phyloP scores from a whole-genome alignment of 2,113 vertebrate genomes.

The Brachionichthys hirsutus region DNA sequence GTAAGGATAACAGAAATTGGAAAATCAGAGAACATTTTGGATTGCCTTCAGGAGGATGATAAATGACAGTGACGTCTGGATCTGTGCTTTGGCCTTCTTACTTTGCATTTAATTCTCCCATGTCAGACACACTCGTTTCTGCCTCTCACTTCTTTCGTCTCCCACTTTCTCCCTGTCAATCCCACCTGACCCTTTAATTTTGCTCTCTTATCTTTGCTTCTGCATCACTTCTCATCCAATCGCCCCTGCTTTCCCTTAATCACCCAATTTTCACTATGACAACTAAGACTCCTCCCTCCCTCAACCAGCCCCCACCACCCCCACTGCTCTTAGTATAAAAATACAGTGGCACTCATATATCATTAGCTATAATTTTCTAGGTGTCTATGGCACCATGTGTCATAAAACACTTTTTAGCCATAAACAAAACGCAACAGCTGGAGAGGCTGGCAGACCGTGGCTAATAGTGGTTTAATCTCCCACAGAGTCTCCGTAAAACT shows the following conservation, averaged over 20 bases:
- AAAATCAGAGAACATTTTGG: too few relatives aligned
- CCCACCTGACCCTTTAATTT: slow-evolving; percentile 7
- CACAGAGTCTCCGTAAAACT: slow-evolving; percentile 76
- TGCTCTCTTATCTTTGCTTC: slow-evolving; percentile 1
- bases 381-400: slow-evolving; percentile 67
- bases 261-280: slow-evolving; percentile 22
- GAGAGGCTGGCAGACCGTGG: slow-evolving; percentile 63
- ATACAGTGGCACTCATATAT: slow-evolving; percentile 60
- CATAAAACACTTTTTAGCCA: slow-evolving; percentile 71
- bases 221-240: slow-evolving; percentile 21
- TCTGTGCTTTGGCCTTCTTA: slow-evolving; percentile 3
- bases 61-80: too few relatives aligned
- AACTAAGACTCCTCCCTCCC: neutral
- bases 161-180: neutral
- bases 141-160: neutral
- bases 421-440: slow-evolving; percentile 81
- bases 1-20: too few relatives aligned
- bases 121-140: slow-evolving; percentile 33
- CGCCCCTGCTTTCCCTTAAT: slow-evolving; percentile 27
- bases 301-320: neutral
- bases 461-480: slow-evolving; percentile 80
- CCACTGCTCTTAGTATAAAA: slow-evolving; percentile 26
- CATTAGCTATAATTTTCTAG: slow-evolving; percentile 76
- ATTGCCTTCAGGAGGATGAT: too few relatives aligned
- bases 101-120: slow-evolving; percentile 18